Evolutionary conservation across 2,888 invertebrate genomes (phyloP).

Genomic region (Cryptophagus acutangulus): DNA sequence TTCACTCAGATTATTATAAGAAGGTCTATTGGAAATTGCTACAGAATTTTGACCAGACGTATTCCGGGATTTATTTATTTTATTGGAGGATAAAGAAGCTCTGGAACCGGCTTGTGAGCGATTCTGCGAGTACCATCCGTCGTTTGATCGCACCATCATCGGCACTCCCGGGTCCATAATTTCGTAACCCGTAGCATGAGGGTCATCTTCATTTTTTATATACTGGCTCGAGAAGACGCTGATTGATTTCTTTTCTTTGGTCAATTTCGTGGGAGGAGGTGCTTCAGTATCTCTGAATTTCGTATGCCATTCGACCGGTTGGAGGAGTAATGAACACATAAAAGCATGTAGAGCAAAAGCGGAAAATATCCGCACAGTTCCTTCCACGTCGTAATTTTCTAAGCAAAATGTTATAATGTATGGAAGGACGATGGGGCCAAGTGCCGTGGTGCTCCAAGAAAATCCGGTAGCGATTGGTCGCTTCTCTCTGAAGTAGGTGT

Average conservation of each 20-base stretch:
- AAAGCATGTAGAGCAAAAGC: slow-evolving; percentile 65
- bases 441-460: slow-evolving; percentile 66
- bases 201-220: slow-evolving; percentile 60
- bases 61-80: slow-evolving; percentile 33
- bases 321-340: slow-evolving; percentile 62
- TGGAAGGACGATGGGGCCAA: slow-evolving; percentile 70
- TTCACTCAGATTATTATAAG: slow-evolving; percentile 35
- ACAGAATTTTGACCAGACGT: slow-evolving; percentile 31
- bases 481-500: slow-evolving; percentile 68
- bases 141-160: slow-evolving; percentile 61
- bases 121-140: slow-evolving; percentile 56
- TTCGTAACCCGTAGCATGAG: slow-evolving; percentile 55
- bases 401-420: slow-evolving; percentile 64
- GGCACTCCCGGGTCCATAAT: slow-evolving; percentile 61
- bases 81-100: slow-evolving; percentile 47
- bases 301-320: slow-evolving; percentile 71
- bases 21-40: slow-evolving; percentile 47
- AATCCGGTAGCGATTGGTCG: slow-evolving; percentile 66
- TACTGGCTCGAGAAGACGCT: slow-evolving; percentile 58
- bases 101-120: slow-evolving; percentile 39
- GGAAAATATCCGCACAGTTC: slow-evolving; percentile 62
- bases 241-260: not conserved
- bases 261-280: not conserved
- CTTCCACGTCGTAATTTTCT: slow-evolving; percentile 58
- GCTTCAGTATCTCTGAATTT: slow-evolving; percentile 44